Conservation (phyloP, 2,113 vertebrate genomes). For the chimpanzee (Pan troglodytes) region NHGRI_mPanTro3-v2.1_pri NC_072408.2:20427001-20427500, state of each 20-base stretch:
- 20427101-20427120: constrained; percentile 69
- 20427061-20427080: constrained; percentile 73
- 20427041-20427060: constrained; percentile 46
- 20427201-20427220: constrained; percentile 38
- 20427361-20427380: background rate
- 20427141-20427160: constrained; percentile 56
- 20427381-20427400: background rate
- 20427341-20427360: background rate
- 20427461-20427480: background rate
- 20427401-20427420: background rate
- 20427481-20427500: background rate
- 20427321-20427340: background rate
- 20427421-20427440: background rate
- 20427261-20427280: background rate
- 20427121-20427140: constrained; percentile 58
- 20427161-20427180: constrained; percentile 53
- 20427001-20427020: constrained; percentile 61
- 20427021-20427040: constrained; percentile 60
- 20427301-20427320: background rate
- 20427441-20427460: no score
- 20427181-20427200: background rate
- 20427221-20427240: background rate
- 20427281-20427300: background rate
- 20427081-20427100: constrained; percentile 53
- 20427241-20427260: constrained; percentile 27